Evolutionary conservation across 2,797 vertebrate genomes (phyloP).

Genomic region (Tangara arthus): DNA sequence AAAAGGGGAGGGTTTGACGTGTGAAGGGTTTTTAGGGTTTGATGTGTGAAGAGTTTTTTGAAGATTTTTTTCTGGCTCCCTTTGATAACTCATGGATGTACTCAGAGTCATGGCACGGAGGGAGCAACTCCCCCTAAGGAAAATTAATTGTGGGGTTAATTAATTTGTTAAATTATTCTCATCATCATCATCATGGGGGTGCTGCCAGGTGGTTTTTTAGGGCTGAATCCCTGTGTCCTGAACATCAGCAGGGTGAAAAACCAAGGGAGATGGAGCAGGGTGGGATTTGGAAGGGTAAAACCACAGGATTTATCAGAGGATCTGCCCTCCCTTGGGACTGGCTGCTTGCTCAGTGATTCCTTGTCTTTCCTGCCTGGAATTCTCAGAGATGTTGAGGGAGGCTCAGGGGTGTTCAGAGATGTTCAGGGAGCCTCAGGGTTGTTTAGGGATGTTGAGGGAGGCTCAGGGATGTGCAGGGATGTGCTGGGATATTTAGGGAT

Average conservation of each 20-base stretch:
- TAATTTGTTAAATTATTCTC: fast-evolving
- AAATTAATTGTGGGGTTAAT: not conserved
- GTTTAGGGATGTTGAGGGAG: no score
- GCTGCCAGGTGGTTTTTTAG: not conserved
- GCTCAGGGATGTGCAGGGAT: not conserved
- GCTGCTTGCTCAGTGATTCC: not conserved
- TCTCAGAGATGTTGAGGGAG: not conserved
- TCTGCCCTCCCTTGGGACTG: not conserved
- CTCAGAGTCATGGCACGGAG: fast-evolving
- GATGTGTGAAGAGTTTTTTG: not conserved
- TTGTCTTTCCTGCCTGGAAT: not conserved
- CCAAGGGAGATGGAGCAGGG: not conserved
- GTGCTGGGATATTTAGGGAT: fast-evolving
- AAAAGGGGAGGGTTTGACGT: fast-evolving
- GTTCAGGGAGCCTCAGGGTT: no score
- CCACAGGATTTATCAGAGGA: not conserved
- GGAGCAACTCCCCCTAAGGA: fast-evolving
- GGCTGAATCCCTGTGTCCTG: not conserved
- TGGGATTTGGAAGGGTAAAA: not conserved
- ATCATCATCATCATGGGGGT: fast-evolving
- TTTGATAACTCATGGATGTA: not conserved
- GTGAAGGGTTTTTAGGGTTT: no score
- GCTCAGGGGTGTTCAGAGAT: no score
- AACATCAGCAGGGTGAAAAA: not conserved
- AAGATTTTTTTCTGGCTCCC: not conserved